phyloP scores from a whole-genome alignment of 2,113 vertebrate species.

The Solea senegalensis region DNA sequence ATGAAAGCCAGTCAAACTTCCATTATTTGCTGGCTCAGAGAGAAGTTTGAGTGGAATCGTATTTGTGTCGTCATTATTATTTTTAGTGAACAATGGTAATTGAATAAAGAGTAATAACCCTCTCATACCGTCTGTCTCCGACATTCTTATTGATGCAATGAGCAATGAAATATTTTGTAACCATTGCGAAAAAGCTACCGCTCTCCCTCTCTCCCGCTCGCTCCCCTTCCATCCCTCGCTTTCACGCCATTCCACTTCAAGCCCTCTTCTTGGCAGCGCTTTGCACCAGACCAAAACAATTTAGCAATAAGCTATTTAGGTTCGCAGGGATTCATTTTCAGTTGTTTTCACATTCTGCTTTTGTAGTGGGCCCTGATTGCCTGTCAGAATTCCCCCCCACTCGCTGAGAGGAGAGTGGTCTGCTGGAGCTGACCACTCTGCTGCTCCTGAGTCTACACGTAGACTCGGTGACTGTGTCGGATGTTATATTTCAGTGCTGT shows the following conservation, averaged over 20 bases:
- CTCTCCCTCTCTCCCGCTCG: slow-evolving; percentile 32
- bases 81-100: slow-evolving; percentile 4
- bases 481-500: slow-evolving; percentile 32
- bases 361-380: slow-evolving; percentile 65
- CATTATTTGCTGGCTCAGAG: not conserved
- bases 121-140: slow-evolving; percentile 9
- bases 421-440: slow-evolving; percentile 37
- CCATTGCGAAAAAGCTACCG: slow-evolving; percentile 29
- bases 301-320: slow-evolving; percentile 68
- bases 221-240: slow-evolving; percentile 22
- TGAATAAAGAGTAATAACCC: slow-evolving; percentile 5
- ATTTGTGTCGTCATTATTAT: not conserved
- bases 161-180: slow-evolving; percentile 17
- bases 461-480: slow-evolving; percentile 35
- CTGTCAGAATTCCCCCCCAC: slow-evolving; percentile 56
- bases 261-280: slow-evolving; percentile 54
- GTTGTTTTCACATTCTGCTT: slow-evolving; percentile 67
- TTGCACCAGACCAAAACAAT: slow-evolving; percentile 70
- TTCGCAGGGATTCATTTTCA: slow-evolving; percentile 63
- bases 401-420: slow-evolving; percentile 33
- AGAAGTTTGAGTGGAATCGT: not conserved
- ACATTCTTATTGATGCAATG: slow-evolving; percentile 4
- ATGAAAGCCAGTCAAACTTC: slow-evolving; percentile 4
- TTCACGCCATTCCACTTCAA: slow-evolving; percentile 65
- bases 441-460: not conserved